Conservation (phyloP, 2,797 vertebrate species). For the Kryptolebias ocellatus region DNA sequence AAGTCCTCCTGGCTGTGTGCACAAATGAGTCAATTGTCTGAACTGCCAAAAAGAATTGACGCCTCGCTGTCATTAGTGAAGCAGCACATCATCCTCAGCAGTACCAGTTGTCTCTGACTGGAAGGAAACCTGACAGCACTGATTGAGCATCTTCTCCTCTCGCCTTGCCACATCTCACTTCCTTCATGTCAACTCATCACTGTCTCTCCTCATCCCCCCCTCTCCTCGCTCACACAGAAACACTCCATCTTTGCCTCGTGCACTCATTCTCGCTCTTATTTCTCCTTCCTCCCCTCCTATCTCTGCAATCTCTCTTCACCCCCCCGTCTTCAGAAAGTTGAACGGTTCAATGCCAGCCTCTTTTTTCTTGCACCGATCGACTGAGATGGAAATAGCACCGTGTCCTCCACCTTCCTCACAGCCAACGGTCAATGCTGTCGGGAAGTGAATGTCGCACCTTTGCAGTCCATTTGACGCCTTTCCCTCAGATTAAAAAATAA, state of each 20-base stretch:
- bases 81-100: conserved; percentile 51
- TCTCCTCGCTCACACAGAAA: conserved; percentile 38
- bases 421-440: conserved; percentile 52
- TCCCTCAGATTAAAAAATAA: conserved; percentile 21
- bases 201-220: conserved; percentile 38
- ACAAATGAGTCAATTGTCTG: conserved; percentile 57
- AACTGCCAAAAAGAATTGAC: conserved; percentile 52
- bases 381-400: conserved; percentile 65
- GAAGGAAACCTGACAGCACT: conserved; percentile 66
- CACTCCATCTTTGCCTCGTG: conserved; percentile 55
- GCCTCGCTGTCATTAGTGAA: conserved; percentile 60
- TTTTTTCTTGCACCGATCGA: conserved; percentile 54
- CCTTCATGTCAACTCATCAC: conserved; percentile 65
- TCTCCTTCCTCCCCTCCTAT: neutral
- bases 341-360: conserved; percentile 54
- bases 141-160: conserved; percentile 71
- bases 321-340: conserved; percentile 43
- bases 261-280: conserved; percentile 2
- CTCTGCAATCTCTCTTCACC: neutral
- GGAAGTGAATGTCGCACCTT: conserved; percentile 44
- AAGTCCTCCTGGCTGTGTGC: conserved; percentile 42
- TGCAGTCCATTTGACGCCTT: conserved; percentile 44
- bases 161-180: conserved; percentile 70
- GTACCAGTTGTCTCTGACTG: conserved; percentile 58
- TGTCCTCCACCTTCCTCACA: conserved; percentile 52